Conservation (phyloP, 2,113 vertebrate genomes). For the Propithecus coquereli region DNA sequence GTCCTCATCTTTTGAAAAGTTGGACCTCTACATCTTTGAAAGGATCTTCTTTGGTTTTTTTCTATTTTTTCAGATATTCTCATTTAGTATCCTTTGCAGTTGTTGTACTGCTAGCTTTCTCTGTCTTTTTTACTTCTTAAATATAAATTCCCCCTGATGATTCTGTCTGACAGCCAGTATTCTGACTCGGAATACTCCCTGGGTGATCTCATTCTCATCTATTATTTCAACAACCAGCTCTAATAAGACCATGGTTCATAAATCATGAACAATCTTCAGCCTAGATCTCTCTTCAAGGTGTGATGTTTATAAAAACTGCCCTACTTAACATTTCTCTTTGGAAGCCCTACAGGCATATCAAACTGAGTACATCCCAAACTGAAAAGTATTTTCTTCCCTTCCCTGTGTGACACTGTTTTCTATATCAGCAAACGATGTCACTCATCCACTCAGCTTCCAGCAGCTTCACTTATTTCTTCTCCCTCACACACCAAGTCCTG, state of each 20-base stretch:
- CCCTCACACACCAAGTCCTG: not conserved
- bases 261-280: not conserved
- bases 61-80: not conserved
- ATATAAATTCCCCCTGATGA: not conserved
- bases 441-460: not conserved
- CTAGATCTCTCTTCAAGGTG: not conserved
- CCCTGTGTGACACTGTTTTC: not conserved
- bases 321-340: not conserved
- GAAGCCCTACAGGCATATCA: not conserved
- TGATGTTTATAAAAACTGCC: not conserved
- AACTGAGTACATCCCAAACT: not conserved
- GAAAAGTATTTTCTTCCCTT: not conserved
- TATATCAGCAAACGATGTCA: not conserved
- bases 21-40: not conserved
- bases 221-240: not conserved
- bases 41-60: not conserved
- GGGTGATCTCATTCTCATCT: slow-evolving; percentile 25
- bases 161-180: not conserved
- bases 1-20: not conserved
- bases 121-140: not conserved
- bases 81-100: not conserved
- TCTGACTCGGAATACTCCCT: not conserved
- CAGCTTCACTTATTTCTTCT: not conserved
- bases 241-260: slow-evolving; percentile 9
- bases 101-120: not conserved